Base-by-base conservation (phyloP, 2,888 invertebrate genomes). In the Cistogaster globosa region DNA sequence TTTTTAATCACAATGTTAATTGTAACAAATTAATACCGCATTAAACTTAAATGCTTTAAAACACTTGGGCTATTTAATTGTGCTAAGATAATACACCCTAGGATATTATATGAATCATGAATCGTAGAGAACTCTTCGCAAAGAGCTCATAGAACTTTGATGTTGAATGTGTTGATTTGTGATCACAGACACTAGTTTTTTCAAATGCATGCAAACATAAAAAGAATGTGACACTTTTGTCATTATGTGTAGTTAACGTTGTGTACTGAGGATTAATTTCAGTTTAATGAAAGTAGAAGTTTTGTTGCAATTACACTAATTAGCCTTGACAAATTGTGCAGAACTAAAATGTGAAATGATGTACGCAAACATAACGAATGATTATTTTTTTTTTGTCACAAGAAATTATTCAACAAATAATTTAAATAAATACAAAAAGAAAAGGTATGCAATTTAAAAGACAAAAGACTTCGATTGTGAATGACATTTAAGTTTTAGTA, bases 251-350 rank as follows among this genome's bases (percentile, higher is more conserved):
- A 32, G 60, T 60, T 68, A 72, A 42, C 42, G 22, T 18, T 74
- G 72, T 72, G 72, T 42, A 63, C 3, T 38, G 58, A 53, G 80
- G 74, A 74, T 80, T 80, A 74, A 68, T 20, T 74, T 80, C 67
- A 80, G 74, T 74, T 80, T 74, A 80, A 80, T 80, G 74, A 74
- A 80, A 80, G 80, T 74, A 51, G 80, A 80, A 74, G 80, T 80
- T 74, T 80, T 74, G 74, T 58, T 74, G 53, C 74, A 68, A 68
- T 80, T 80, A 74, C 53, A 68, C 60, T 80, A 80, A 80, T 74
- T 74, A 74, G 58, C 26, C 53, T 45, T 80, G 80, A 80, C 80
- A 80, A 80, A 80, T 68, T 42, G 45, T n/a, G 51, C 63, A 53
- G 74, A 67, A 67, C 67, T 74, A 71, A 71, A 71, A 63, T 78